Evolutionary conservation across 2,888 invertebrate species (phyloP), one percentile per base, ranked within the genome.

Genomic region (Lasius platythorax): DNA sequence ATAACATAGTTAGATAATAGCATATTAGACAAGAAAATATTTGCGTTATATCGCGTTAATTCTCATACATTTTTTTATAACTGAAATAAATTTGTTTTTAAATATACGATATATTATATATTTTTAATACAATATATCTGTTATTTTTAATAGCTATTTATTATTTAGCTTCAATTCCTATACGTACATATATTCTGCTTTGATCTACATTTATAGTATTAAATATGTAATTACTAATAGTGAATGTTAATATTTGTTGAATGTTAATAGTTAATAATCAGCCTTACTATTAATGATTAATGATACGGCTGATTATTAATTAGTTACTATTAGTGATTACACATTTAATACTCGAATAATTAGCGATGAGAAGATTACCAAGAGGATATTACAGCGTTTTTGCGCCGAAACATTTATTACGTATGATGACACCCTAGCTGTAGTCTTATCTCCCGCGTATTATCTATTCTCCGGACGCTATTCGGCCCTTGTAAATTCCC

Each of bases 391-490:
- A 74, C 74, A 46, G 23, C 4, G 64, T 76, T 75, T 43, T 76
- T 76, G 53, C 30, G 12, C 40, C 43, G 18, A 53, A 66, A 64
- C 64, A 82, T 82, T 82, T 33, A 76, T 66, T 75, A 76, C 76
- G 66, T 66, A 66, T 53, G 75, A 64, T 5, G 76, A 66, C 82
- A 75, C 11, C 11, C 30, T 40, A 53, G 53, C 30, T n/a, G 53
- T 30, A 46, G 23, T 76, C 76, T 82, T 76, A 76, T 82, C 66
- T 76, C 15, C n/a, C 11, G 53, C 53, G 11, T 50, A 79, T 72
- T 79, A 79, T 79, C 79, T 79, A 50, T 79, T 79, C 72, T 63
- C 79, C 43, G 37, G 37, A 33, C 28, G 46, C 28, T 46, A 79
- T 79, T 79, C 72, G 61, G 61, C 46, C 61, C 46, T 79, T 72